Evolutionary conservation across 1,140 invertebrate genomes (phyloP).

Genomic region (Phenacoccus solenopsis): DNA sequence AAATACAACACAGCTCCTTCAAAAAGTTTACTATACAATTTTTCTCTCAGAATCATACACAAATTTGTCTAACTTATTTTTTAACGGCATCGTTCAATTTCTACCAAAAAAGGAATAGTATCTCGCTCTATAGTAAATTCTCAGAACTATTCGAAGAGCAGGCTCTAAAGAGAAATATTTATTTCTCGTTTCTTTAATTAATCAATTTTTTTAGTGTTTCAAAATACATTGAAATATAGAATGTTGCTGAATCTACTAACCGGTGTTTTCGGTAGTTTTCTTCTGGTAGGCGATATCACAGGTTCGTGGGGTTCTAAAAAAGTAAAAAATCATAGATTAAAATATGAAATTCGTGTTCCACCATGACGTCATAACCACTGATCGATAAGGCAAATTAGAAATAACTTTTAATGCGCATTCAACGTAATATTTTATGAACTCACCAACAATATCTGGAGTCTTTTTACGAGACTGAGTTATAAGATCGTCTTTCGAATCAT

Average conservation of each 20-base stretch:
- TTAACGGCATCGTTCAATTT: no score
- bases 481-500: neutral
- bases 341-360: neutral
- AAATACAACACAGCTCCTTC: no score
- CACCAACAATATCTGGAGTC: neutral
- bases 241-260: no score
- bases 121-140: neutral
- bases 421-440: no score
- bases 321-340: neutral
- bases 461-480: neutral
- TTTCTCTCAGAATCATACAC: no score
- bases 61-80: no score
- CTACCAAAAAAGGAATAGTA: no score
- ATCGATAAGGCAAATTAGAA: no score
- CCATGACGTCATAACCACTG: no score
- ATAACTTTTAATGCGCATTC: no score
- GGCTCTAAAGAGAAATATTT: neutral
- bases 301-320: neutral
- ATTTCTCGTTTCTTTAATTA: neutral
- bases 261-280: conserved; percentile 88
- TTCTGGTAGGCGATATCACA: conserved; percentile 56
- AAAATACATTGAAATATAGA: conserved; percentile 35
- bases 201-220: neutral
- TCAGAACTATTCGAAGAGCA: neutral
- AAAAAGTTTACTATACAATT: no score